Evolutionary conservation across 2,888 invertebrate species (phyloP).

Genomic region (Scaptomyza caliginosa): DNA sequence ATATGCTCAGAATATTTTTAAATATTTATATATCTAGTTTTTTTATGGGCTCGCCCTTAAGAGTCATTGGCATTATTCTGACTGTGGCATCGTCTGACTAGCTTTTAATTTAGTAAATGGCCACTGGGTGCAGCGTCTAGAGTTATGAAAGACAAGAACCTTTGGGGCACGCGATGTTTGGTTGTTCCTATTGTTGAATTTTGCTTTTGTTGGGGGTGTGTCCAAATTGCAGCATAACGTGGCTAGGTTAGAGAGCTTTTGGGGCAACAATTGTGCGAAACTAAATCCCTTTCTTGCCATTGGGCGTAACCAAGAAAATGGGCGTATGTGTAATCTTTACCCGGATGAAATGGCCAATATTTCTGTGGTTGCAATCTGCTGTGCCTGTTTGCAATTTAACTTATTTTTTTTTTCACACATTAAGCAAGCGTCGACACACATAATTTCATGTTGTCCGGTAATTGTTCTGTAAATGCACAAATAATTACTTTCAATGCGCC

Average conservation of each 20-base stretch:
- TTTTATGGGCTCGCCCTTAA: constrained; percentile 35
- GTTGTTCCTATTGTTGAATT: constrained; percentile 5
- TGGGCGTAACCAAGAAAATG: constrained; percentile 47
- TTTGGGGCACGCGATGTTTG: constrained; percentile 52
- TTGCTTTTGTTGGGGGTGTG: constrained; percentile 40
- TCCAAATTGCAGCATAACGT: constrained; percentile 24
- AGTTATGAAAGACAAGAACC: constrained; percentile 53
- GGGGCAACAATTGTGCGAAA: constrained; percentile 12
- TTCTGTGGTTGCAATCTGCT: constrained; percentile 4
- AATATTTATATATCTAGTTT: constrained; percentile 2
- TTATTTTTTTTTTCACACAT: constrained; percentile 63
- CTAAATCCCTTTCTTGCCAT: constrained; percentile 26
- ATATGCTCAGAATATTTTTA: constrained; percentile 17
- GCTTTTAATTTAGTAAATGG: constrained; percentile 51
- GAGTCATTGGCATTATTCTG: constrained; percentile 46
- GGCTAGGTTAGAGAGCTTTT: constrained; percentile 1
- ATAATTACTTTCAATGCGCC: constrained; percentile 78
- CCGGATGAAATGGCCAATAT: constrained; percentile 61
- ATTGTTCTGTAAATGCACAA: constrained; percentile 78
- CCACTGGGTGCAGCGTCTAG: constrained; percentile 55
- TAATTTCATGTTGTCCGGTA: constrained; percentile 76
- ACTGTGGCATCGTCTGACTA: constrained; percentile 21
- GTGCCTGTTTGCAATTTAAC: constrained; percentile 15
- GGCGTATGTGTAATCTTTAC: constrained; percentile 70
- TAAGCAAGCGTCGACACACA: constrained; percentile 72